Evolutionary conservation across 2,888 invertebrate species (phyloP).

Genomic region (Villa cingulata): DNA sequence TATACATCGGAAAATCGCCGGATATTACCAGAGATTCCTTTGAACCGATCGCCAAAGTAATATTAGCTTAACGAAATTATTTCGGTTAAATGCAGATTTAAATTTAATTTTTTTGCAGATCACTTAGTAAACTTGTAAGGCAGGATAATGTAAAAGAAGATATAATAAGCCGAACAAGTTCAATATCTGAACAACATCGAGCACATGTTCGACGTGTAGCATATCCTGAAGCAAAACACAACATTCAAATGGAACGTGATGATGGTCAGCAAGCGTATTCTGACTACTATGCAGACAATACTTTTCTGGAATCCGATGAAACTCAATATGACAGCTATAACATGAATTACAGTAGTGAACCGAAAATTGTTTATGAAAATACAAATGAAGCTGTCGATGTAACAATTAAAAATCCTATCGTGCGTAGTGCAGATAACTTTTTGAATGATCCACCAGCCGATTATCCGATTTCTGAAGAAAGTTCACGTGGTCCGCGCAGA

Average conservation of each 20-base stretch:
- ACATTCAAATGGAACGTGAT: slow-evolving; percentile 23
- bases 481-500: slow-evolving; percentile 5
- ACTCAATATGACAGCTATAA: slow-evolving; percentile 28
- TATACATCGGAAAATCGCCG: slow-evolving; percentile 24
- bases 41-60: slow-evolving; percentile 21
- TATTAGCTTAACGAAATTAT: not conserved
- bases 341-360: slow-evolving; percentile 29
- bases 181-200: slow-evolving; percentile 7
- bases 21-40: slow-evolving; percentile 30
- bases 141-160: slow-evolving; percentile 34
- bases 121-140: slow-evolving; percentile 30
- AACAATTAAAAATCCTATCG: not conserved
- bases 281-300: slow-evolving; percentile 28
- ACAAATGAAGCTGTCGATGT: slow-evolving; percentile 19
- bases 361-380: slow-evolving; percentile 29
- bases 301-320: slow-evolving; percentile 30
- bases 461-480: slow-evolving; percentile 5
- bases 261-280: slow-evolving; percentile 22
- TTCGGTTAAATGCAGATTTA: not conserved
- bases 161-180: slow-evolving; percentile 4
- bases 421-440: slow-evolving; percentile 15
- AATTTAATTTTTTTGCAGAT: slow-evolving; percentile 16
- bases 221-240: slow-evolving; percentile 32
- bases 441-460: slow-evolving; percentile 10
- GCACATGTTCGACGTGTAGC: slow-evolving; percentile 21